A percentile compares a stretch with the other conserved stretches of the same genome.
Evolutionary conservation across 2,797 vertebrate genomes (phyloP).

Genomic region (Sebastes cheni): DNA sequence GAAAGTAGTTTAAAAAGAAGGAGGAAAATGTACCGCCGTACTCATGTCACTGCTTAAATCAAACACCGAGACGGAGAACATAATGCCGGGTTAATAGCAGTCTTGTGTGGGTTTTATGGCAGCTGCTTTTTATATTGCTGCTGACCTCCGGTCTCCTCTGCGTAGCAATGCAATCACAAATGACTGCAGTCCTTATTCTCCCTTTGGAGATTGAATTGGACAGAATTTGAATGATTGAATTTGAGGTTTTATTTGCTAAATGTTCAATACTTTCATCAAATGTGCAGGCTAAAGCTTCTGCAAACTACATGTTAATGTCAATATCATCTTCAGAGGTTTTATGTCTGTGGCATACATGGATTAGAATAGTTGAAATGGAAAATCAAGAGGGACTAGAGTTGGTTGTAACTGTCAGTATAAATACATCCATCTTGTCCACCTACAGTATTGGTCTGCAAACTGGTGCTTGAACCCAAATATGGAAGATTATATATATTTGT

Average conservation of each 20-base stretch:
- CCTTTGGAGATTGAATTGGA: conserved; percentile 10
- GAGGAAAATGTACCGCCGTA: neutral
- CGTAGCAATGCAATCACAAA: conserved; percentile 29
- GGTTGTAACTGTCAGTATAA: neutral
- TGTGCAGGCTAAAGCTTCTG: conserved; percentile 4
- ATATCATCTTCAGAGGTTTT: neutral
- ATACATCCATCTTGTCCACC: neutral
- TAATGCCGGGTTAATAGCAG: conserved; percentile 32
- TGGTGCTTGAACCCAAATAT: neutral
- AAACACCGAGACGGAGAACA: neutral
- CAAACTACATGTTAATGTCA: neutral
- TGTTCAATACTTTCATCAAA: conserved; percentile 12
- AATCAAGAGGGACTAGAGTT: neutral
- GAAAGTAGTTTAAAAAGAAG: conserved; percentile 10
- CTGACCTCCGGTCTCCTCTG: conserved; percentile 11
- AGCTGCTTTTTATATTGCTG: conserved; percentile 25
- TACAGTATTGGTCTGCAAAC: neutral
- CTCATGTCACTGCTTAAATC: conserved; percentile 23
- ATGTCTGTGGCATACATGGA: neutral
- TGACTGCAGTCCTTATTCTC: conserved; percentile 1
- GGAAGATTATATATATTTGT: neutral
- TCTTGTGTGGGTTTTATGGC: neutral
- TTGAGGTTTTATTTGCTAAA: conserved; percentile 32
- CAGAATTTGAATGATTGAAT: conserved; percentile 28
- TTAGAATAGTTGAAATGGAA: neutral